Conservation (phyloP, 2,113 vertebrate species). For the Tachuris rubrigastra region DNA sequence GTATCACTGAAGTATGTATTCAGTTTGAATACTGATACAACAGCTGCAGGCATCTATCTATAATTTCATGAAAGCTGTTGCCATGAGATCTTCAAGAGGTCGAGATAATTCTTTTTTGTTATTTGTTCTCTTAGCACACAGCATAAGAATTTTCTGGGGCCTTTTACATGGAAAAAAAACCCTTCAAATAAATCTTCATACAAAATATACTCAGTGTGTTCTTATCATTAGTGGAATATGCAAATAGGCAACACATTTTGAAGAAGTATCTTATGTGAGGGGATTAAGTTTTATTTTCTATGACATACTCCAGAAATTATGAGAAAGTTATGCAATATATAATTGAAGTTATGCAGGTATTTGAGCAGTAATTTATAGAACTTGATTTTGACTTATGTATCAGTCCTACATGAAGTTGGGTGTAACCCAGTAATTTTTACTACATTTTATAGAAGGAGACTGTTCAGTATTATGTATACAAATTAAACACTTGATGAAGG, state of each 20-base stretch:
- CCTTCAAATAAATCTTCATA: background rate
- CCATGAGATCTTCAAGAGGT: background rate
- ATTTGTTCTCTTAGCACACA: background rate
- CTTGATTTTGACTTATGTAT: background rate
- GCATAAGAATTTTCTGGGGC: background rate
- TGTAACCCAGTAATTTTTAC: background rate
- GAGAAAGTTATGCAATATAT: background rate
- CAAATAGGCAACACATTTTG: background rate
- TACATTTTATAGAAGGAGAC: background rate
- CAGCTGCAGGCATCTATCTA: background rate
- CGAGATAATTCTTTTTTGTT: background rate
- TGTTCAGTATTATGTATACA: background rate
- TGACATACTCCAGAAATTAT: conserved; percentile 25
- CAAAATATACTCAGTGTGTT: background rate
- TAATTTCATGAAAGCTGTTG: background rate
- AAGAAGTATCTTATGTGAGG: background rate
- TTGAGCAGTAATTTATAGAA: background rate
- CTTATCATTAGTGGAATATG: background rate
- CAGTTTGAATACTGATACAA: conserved; percentile 8
- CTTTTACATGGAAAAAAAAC: background rate
- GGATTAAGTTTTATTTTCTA: background rate
- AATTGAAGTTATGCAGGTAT: background rate
- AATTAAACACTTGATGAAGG: background rate
- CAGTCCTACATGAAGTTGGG: background rate
- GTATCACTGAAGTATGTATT: background rate